A percentile compares a stretch with the other conserved stretches of the same genome.
Evolutionary conservation across 1,140 invertebrate species (phyloP).

Genomic region (Bemisia tabaci): DNA sequence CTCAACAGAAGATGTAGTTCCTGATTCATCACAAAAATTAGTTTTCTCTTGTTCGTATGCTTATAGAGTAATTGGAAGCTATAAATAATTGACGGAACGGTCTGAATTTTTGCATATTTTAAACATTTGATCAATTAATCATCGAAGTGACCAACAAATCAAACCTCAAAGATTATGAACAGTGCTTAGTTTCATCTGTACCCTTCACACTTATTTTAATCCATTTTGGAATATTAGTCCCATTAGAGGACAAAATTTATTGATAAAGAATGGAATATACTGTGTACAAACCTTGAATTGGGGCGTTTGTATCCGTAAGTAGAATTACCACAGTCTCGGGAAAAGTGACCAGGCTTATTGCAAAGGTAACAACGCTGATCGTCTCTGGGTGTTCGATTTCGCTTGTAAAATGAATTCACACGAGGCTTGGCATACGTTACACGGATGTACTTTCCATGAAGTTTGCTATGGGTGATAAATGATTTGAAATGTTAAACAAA

Average conservation of each 20-base stretch:
- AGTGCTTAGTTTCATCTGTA: too few relatives aligned
- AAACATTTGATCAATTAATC: not conserved
- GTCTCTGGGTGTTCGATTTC: conserved; percentile 9
- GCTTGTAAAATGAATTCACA: conserved; percentile 9
- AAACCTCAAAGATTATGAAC: not conserved
- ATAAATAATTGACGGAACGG: not conserved
- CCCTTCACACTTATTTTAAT: too few relatives aligned
- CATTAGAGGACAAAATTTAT: not conserved
- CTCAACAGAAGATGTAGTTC: too few relatives aligned
- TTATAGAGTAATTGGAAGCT: too few relatives aligned
- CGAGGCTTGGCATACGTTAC: conserved; percentile 16
- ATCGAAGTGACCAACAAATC: not conserved
- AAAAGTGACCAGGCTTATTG: conserved; percentile 16
- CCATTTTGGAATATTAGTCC: too few relatives aligned
- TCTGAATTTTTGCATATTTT: not conserved
- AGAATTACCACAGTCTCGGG: conserved; percentile 14
- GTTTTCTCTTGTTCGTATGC: too few relatives aligned
- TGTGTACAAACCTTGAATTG: too few relatives aligned
- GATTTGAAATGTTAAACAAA: too few relatives aligned
- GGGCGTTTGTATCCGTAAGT: conserved; percentile 16
- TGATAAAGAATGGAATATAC: not conserved
- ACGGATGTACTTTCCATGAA: conserved; percentile 14
- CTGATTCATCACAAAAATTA: too few relatives aligned
- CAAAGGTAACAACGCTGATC: conserved; percentile 15
- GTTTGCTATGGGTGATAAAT: conserved; percentile 10